These are phyloP conservation scores for Tethea ocularis DNA, from an alignment of 2,888 invertebrate genomes.

Conservation along the genomic window DNA sequence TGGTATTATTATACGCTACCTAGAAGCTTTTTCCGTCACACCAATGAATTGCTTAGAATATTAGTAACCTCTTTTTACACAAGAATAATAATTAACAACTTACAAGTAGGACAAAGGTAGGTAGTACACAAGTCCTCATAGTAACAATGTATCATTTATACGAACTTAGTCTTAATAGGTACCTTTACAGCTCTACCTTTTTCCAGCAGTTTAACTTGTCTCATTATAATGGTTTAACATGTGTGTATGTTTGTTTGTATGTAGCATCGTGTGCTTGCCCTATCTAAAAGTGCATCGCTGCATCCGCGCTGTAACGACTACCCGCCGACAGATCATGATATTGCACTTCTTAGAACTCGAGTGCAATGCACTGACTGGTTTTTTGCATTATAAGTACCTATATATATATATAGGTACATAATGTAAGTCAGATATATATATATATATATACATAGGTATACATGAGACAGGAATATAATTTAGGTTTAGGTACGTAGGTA, in stretches of 20 bases:
- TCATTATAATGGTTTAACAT: slow-evolving; percentile 17
- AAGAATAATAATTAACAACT: too few relatives aligned
- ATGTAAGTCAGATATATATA: slow-evolving; percentile 15
- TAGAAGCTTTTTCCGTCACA: too few relatives aligned
- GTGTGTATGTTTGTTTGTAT: slow-evolving; percentile 7
- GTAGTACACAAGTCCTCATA: neutral
- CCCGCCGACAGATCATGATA: slow-evolving; percentile 67
- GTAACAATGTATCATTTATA: neutral
- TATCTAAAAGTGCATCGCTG: slow-evolving; percentile 71
- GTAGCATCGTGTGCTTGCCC: slow-evolving; percentile 18
- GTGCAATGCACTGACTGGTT: slow-evolving; percentile 52
- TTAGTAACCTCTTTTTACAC: too few relatives aligned
- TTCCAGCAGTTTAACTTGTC: slow-evolving; percentile 13
- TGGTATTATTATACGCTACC: neutral
- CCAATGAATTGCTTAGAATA: too few relatives aligned
- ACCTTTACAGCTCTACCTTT: slow-evolving; percentile 12
- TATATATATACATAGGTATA: neutral
- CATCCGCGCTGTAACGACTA: slow-evolving; percentile 65
- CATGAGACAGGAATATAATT: too few relatives aligned
- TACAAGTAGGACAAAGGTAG: too few relatives aligned
- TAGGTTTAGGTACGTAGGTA: too few relatives aligned
- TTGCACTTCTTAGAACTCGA: slow-evolving; percentile 70
- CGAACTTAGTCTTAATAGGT: neutral
- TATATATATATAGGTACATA: slow-evolving; percentile 14
- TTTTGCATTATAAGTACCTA: slow-evolving; percentile 47